Percentiles rank a stretch among this genome's conserved stretches.
phyloP scores from a whole-genome alignment of 1,140 invertebrate genomes.

The Maconellicoccus hirsutus region DNA sequence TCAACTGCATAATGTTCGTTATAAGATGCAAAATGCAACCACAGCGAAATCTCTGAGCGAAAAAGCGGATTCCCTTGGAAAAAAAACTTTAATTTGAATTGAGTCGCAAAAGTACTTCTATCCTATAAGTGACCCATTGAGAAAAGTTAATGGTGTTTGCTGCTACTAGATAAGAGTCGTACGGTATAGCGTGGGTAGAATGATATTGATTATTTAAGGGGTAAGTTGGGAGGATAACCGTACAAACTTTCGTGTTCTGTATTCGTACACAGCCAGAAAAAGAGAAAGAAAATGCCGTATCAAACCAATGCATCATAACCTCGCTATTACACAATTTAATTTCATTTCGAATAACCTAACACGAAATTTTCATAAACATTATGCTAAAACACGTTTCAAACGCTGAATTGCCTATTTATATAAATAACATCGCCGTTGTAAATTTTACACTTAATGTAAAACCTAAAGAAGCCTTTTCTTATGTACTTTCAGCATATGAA shows the following conservation, averaged over 20 bases:
- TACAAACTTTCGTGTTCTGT: slow-evolving; percentile 12
- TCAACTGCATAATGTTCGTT: too few relatives aligned
- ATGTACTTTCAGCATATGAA: too few relatives aligned
- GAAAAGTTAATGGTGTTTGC: slow-evolving; percentile 21
- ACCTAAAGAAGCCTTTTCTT: too few relatives aligned
- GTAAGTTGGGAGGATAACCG: neutral
- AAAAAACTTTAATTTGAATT: neutral
- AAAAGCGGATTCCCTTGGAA: neutral
- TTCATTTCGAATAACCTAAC: neutral
- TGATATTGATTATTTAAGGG: slow-evolving; percentile 20
- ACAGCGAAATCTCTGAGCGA: too few relatives aligned
- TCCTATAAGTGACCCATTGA: slow-evolving; percentile 14
- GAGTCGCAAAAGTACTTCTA: slow-evolving; percentile 7
- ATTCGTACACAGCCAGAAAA: neutral
- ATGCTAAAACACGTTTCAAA: too few relatives aligned
- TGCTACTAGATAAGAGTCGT: slow-evolving; percentile 13
- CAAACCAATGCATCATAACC: slow-evolving; percentile 3
- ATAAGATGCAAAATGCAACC: too few relatives aligned
- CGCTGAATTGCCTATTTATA: too few relatives aligned
- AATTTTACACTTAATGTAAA: too few relatives aligned
- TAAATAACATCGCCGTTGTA: too few relatives aligned
- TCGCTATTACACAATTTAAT: neutral
- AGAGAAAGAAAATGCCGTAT: slow-evolving; percentile 15
- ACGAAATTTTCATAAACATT: too few relatives aligned
- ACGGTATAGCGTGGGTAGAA: slow-evolving; percentile 15